A percentile compares a stretch with the other conserved stretches of the same genome.
These are phyloP conservation scores for Diarsia rubi DNA, from an alignment of 2,888 invertebrate genomes.

Conservation along the genomic window DNA sequence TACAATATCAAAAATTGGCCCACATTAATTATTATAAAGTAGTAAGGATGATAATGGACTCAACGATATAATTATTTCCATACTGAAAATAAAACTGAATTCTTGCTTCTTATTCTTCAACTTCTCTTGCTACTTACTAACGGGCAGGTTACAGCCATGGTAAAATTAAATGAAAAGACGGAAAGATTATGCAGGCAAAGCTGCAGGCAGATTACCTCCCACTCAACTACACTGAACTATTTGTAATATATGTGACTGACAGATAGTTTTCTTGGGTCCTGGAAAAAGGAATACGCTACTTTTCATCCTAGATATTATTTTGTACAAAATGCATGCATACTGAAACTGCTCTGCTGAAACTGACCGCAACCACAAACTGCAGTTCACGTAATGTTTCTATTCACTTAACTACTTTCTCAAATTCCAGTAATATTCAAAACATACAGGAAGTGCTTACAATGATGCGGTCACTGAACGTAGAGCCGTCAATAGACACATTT, in stretches of 20 bases:
- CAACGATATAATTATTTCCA: too few relatives aligned
- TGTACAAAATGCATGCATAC: neutral
- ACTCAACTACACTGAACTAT: neutral
- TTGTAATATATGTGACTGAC: too few relatives aligned
- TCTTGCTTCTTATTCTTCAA: too few relatives aligned
- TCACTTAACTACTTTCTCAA: constrained; percentile 52
- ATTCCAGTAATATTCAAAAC: constrained; percentile 79
- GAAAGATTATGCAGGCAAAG: too few relatives aligned
- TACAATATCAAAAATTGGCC: too few relatives aligned
- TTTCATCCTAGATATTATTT: neutral
- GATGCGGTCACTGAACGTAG: constrained; percentile 91
- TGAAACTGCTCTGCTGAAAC: neutral
- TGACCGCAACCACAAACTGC: neutral
- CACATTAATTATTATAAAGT: too few relatives aligned
- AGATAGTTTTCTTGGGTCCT: too few relatives aligned
- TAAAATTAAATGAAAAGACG: too few relatives aligned
- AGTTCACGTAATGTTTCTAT: neutral
- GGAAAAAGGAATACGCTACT: neutral
- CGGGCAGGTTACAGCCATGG: too few relatives aligned
- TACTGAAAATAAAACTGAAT: too few relatives aligned
- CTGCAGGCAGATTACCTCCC: neutral
- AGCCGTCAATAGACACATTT: constrained; percentile 86
- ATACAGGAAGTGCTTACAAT: constrained; percentile 89
- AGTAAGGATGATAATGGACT: too few relatives aligned
- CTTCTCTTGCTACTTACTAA: too few relatives aligned